A percentile compares a stretch with the other conserved stretches of the same genome.
Evolutionary conservation across 2,797 vertebrate species (phyloP).

Genomic region (Parauchenoglanis ngamensis): DNA sequence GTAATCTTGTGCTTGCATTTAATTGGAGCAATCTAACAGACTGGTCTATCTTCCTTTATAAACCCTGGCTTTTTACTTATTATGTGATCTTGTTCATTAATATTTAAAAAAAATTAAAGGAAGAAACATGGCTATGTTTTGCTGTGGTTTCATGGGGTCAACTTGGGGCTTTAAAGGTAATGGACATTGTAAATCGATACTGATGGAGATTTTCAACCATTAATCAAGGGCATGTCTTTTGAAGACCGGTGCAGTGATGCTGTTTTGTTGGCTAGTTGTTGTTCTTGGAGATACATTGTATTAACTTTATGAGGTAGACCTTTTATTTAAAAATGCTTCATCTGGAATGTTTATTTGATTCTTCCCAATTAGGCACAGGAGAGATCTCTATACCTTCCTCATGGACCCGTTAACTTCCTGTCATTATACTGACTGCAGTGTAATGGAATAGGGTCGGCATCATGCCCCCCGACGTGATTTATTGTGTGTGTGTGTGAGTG

Average conservation of each 20-base stretch:
- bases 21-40: background rate
- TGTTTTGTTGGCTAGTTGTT: background rate
- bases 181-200: background rate
- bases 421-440: background rate
- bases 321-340: constrained; percentile 4
- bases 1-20: background rate
- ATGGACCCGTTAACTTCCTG: background rate
- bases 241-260: background rate
- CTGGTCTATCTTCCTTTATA: background rate
- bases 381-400: background rate
- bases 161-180: background rate
- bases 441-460: background rate
- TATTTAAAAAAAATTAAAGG: background rate
- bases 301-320: background rate
- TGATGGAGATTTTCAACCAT: background rate
- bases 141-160: background rate
- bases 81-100: background rate
- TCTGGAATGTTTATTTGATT: background rate
- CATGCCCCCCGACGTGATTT: too few species aligned
- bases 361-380: background rate
- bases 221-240: background rate
- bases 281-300: background rate
- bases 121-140: background rate
- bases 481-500: too few species aligned
- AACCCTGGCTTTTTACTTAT: background rate